A percentile compares a stretch with the other conserved stretches of the same genome.
These are phyloP conservation scores for Salminus brasiliensis DNA, from an alignment of 2,113 vertebrate genomes.

Conservation along the genomic window DNA sequence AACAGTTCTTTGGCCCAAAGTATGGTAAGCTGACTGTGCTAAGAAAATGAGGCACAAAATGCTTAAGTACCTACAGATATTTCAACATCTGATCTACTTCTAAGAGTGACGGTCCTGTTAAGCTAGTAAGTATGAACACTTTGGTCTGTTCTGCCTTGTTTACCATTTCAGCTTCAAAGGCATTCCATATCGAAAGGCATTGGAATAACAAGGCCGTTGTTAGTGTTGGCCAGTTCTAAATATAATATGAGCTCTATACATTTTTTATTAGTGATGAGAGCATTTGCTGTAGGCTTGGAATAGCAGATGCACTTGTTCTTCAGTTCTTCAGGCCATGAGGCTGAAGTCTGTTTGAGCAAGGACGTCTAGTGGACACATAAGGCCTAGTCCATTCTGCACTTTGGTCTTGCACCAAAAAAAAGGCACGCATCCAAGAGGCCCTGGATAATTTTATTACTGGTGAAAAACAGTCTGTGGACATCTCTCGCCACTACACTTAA, in stretches of 20 bases:
- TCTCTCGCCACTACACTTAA: constrained; percentile 13
- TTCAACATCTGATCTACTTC: background rate
- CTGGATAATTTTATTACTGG: constrained; percentile 51
- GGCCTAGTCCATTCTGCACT: constrained; percentile 13
- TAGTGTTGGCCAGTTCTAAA: constrained; percentile 46
- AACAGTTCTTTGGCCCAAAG: no score
- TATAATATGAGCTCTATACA: background rate
- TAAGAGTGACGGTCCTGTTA: background rate
- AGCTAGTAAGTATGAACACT: background rate
- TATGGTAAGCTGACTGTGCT: no score
- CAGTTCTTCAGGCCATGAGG: constrained; percentile 4
- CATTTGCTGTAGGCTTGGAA: background rate
- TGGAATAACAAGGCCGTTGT: constrained; percentile 39
- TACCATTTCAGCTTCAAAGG: constrained; percentile 33
- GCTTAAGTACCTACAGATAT: background rate
- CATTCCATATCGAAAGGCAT: constrained; percentile 4
- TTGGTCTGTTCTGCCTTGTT: background rate
- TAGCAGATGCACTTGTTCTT: background rate
- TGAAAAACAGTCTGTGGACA: constrained; percentile 27
- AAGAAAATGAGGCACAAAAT: no score
- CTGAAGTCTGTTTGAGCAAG: no score
- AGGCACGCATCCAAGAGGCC: constrained; percentile 2
- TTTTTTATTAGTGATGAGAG: background rate
- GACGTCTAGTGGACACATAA: constrained; percentile 36
- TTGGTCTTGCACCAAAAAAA: constrained; percentile 9